Evolutionary conservation across 2,888 invertebrate species (phyloP), one percentile per base, ranked within the genome.

Genomic region (Polyommatus iphigenia): DNA sequence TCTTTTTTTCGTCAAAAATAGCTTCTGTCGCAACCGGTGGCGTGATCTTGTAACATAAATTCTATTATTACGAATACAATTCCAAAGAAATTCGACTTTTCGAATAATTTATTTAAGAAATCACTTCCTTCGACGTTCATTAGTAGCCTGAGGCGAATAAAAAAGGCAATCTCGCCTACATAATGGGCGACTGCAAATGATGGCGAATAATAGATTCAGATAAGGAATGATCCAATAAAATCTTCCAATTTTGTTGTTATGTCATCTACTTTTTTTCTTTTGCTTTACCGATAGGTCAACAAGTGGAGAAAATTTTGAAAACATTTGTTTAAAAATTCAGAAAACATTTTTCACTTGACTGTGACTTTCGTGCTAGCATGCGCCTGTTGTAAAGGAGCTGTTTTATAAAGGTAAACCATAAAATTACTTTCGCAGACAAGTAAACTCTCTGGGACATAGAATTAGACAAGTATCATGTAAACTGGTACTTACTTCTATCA

Each of bases 81-180:
- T 67, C 29, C 15, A 67, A 67, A 29, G 67, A 67, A 67, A 32
- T 67, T 67, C 13, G 29, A 67, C 67, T 67, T 67, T 29, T 67
- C 67, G 67, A 29, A 67, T 72, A 72, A 72, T 72, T 72, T 41
- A 72, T 72, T 72, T 41, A 72, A 41, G 29, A 72, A 73, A 73
- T 73, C 73, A 73, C 73, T 73, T 73, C 73, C 73, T 73, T 46
- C 24, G 73, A 73, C 46, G 20, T 73, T 50, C 41, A 46, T 73
- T 46, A 24, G 15, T 50, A 50, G 46, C 20, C 15, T 41, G 8
- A 67, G 67, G 67, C 29, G 67, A 67, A 67, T 67, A 67, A 67
- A 32, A 67, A 24, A 73, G 46, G 73, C 73, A 73, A 73, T 46
- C 73, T 73, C 73, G 24, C 73, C 73, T 73, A 24, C 73, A n/a